phyloP scores from a whole-genome alignment of 1,140 invertebrate genomes.

The Heliconius congener region DNA sequence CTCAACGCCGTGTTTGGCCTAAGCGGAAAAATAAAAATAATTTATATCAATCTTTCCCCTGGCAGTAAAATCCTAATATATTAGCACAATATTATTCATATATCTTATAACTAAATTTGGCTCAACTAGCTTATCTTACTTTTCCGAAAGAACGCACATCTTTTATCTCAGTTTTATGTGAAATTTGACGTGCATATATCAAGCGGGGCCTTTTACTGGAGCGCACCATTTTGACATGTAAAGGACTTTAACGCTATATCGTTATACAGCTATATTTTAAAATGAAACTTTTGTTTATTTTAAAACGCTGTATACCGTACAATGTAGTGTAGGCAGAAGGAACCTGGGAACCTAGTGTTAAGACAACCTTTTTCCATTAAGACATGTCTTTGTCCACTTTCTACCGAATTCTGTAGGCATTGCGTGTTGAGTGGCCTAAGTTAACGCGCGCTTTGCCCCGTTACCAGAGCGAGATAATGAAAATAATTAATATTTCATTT shows the following conservation, averaged over 20 bases:
- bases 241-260: conserved; percentile 13
- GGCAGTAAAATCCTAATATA: not conserved
- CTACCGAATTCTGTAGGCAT: too few relatives aligned
- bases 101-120: conserved; percentile 23
- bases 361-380: too few relatives aligned
- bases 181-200: conserved; percentile 47
- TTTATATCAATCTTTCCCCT: too few relatives aligned
- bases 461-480: too few relatives aligned
- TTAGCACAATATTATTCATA: conserved; percentile 13
- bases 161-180: conserved; percentile 42
- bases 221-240: conserved; percentile 32
- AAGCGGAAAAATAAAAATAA: not conserved
- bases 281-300: not conserved
- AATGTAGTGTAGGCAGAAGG: too few relatives aligned
- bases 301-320: too few relatives aligned
- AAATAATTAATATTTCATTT: too few relatives aligned
- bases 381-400: too few relatives aligned
- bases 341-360: too few relatives aligned
- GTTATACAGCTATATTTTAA: not conserved
- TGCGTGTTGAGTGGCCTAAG: too few relatives aligned
- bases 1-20: not conserved
- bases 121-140: conserved; percentile 36
- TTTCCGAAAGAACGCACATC: conserved; percentile 42
- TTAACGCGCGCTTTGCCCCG: too few relatives aligned
- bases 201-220: conserved; percentile 33